Conservation (phyloP, 2,797 vertebrate species). For the Cyprinodon diabolis region DNA sequence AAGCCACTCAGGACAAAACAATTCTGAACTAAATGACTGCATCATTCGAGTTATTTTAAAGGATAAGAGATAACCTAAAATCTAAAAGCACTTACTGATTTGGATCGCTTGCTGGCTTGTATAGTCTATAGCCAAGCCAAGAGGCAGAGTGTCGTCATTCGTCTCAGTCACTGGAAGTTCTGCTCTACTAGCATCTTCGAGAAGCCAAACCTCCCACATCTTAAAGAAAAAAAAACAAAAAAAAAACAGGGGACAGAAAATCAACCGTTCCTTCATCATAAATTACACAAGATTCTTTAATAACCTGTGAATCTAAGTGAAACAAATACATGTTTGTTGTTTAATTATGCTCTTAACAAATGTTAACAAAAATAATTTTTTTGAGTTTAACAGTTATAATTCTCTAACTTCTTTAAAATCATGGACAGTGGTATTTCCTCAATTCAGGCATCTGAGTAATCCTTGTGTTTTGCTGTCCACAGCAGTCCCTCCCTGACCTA, state of each 20-base stretch:
- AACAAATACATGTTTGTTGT: neutral
- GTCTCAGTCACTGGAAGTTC: conserved; percentile 92
- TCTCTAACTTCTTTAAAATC: too few relatives aligned
- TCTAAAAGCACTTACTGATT: conserved; percentile 83
- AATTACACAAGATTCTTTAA: neutral
- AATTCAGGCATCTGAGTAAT: too few relatives aligned
- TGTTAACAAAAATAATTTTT: too few relatives aligned
- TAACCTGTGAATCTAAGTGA: neutral
- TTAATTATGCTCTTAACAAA: too few relatives aligned
- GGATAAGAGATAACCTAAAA: neutral
- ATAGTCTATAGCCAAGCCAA: conserved; percentile 91
- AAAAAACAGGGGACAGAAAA: neutral
- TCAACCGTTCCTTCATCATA: neutral
- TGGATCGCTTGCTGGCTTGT: conserved; percentile 88
- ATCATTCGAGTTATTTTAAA: neutral
- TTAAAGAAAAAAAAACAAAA: conserved; percentile 51
- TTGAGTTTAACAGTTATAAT: too few relatives aligned
- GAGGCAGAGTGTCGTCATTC: conserved; percentile 91
- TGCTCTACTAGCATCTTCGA: conserved; percentile 93
- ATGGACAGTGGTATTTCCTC: too few relatives aligned
- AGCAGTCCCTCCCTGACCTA: too few relatives aligned
- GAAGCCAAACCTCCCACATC: conserved; percentile 94
- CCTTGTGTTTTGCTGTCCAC: too few relatives aligned
- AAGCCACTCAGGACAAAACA: neutral
- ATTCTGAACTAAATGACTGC: neutral